Evolutionary conservation across 2,797 vertebrate genomes (phyloP), one percentile per base, ranked within the genome.

Genomic region (Typhlichthys eigenmanni): DNA sequence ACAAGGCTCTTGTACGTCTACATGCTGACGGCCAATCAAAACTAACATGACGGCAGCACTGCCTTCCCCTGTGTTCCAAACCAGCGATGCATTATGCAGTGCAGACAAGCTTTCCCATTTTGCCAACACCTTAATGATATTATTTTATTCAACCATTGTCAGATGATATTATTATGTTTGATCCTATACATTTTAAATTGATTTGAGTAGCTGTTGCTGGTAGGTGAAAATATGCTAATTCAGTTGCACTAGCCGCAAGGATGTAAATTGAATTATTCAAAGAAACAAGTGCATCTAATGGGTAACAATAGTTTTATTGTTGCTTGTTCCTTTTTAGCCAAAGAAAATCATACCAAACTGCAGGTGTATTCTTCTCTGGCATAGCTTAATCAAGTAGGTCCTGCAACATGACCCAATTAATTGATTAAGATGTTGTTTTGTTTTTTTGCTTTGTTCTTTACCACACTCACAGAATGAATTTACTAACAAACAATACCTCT

Each of bases 1-100:
- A 74, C 75, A 71, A 65, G 67, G 62, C 66, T 38, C 55, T 58
- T 65, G 54, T 75, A 60, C 73, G 62, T 68, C 64, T 7, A 50
- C 62, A 59, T 54, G 73, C 78, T 64, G 68, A 66, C 73, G 71
- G 19, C 47, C 55, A 67, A 57, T 69, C 70, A 73, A 64, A 60
- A 53, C 71, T 0, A 66, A 61, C 4, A 47, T 56, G 64, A 61
- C 50, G 47, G 24, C 58, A 57, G 51, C 47, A 1, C 49, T 24
- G 66, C 2, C 0, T 62, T 75, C 64, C 57, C 55, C 55, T 58
- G 1, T 43, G 45, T 47, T 47, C 1, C 54, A 38, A n/a, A 5
- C 32, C 54, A 38, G 34, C 34, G 8, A 38, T 38, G 34, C 34
- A 38, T 38, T 38, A 38, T 38, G 34, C 34, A 38, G 34, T 38